Conservation (phyloP, 2,888 invertebrate genomes). For the Alloscopus bannaensis region DNA sequence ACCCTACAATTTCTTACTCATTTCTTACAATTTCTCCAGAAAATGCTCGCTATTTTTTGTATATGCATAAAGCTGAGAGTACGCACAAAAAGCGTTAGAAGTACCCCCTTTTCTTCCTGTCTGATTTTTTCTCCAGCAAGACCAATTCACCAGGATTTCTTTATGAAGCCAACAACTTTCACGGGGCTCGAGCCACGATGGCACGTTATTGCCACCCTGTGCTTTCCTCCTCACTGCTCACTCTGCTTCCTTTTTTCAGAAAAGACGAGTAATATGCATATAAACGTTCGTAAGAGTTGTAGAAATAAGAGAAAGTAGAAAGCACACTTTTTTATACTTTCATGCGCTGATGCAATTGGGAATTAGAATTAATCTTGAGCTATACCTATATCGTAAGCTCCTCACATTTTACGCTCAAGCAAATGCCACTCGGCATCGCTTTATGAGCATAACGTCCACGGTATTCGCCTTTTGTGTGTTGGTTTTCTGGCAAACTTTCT, state of each 20-base stretch:
- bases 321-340: background rate
- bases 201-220: slow-evolving; percentile 14
- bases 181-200: slow-evolving; percentile 7
- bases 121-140: slow-evolving; percentile 21
- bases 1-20: background rate
- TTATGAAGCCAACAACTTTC: slow-evolving; percentile 32
- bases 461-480: too few species aligned
- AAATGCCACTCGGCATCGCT: background rate
- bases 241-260: background rate
- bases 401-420: background rate
- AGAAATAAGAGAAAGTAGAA: background rate
- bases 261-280: background rate
- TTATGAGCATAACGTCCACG: background rate
- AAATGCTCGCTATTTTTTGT: background rate
- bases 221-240: slow-evolving; percentile 9
- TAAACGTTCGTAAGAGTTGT: background rate
- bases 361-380: slow-evolving; percentile 13
- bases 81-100: background rate
- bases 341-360: slow-evolving; percentile 36
- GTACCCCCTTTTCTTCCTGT: background rate
- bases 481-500: background rate
- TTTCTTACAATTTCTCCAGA: slow-evolving; percentile 6
- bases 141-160: slow-evolving; percentile 39
- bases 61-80: background rate
- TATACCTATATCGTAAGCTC: background rate